phyloP scores from a whole-genome alignment of 1,140 invertebrate species.

The Limonius californicus region DNA sequence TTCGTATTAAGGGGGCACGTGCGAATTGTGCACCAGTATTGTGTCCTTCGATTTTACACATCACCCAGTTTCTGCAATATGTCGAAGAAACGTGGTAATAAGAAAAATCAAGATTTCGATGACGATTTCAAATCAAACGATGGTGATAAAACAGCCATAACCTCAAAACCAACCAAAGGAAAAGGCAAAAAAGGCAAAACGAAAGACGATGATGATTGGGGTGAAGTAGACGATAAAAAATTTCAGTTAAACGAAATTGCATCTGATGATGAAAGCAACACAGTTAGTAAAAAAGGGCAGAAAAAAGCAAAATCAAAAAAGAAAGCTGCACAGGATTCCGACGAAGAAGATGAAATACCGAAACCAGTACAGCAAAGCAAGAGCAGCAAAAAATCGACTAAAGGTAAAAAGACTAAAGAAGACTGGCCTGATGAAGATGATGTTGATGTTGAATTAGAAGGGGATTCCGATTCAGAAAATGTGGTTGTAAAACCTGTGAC shows the following conservation, averaged over 20 bases:
- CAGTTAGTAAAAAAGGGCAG: conserved; percentile 3
- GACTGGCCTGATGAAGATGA: conserved; percentile 42
- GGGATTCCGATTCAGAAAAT: conserved; percentile 42
- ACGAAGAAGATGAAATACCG: neutral
- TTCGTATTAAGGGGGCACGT: too few species aligned
- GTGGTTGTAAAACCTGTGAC: conserved; percentile 35
- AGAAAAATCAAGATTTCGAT: conserved; percentile 58
- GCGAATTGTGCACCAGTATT: too few species aligned
- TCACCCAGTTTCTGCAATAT: conserved; percentile 36
- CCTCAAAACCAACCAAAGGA: conserved; percentile 50
- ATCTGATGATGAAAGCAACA: conserved; percentile 51
- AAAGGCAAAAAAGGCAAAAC: conserved; percentile 41
- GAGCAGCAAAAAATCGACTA: neutral
- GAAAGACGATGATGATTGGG: conserved; percentile 51
- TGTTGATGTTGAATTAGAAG: conserved; percentile 40
- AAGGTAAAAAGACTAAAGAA: neutral
- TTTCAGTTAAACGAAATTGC: conserved; percentile 41
- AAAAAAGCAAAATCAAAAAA: conserved; percentile 15
- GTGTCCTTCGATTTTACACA: too few species aligned
- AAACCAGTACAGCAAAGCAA: too few species aligned
- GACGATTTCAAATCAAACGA: conserved; percentile 53
- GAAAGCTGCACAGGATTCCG: neutral
- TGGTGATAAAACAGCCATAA: conserved; percentile 47
- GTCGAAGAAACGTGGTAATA: conserved; percentile 60
- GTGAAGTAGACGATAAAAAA: conserved; percentile 50